phyloP scores from a whole-genome alignment of 2,797 vertebrate genomes.

The Erpetoichthys calabaricus region DNA sequence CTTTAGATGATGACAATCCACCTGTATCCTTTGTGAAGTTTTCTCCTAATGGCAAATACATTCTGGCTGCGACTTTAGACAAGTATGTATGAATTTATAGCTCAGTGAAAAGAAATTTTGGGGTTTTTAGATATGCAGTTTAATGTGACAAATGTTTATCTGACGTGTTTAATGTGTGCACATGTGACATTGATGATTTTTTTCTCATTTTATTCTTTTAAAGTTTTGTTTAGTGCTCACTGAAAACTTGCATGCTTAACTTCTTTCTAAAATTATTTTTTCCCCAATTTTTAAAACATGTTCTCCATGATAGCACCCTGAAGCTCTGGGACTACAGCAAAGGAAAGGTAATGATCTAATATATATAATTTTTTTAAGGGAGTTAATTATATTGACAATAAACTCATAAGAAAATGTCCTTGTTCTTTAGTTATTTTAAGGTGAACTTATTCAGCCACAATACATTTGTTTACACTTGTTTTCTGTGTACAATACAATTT shows the following conservation, averaged over 20 bases:
- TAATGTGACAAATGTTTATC: background rate
- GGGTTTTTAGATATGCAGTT: background rate
- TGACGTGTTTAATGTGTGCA: too few species aligned
- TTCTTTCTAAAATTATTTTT: too few species aligned
- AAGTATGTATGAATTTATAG: slow-evolving; percentile 59
- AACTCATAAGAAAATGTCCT: slow-evolving; percentile 9
- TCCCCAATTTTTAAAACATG: too few species aligned
- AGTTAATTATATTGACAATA: background rate
- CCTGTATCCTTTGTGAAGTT: slow-evolving; percentile 97
- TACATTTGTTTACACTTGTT: too few species aligned
- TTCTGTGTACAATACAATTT: too few species aligned
- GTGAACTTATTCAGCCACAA: too few species aligned
- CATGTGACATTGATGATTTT: too few species aligned
- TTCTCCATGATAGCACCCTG: slow-evolving; percentile 58
- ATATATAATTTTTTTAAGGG: too few species aligned
- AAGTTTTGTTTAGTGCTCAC: too few species aligned
- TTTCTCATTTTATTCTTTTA: too few species aligned
- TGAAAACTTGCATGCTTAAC: too few species aligned
- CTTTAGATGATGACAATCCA: slow-evolving; percentile 89
- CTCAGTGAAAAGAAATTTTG: background rate
- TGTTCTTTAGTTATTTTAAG: too few species aligned
- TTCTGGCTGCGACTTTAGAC: slow-evolving; percentile 90
- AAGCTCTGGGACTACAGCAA: slow-evolving; percentile 99
- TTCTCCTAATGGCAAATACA: slow-evolving; percentile 97
- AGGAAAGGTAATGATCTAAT: slow-evolving; percentile 70